phyloP scores from a whole-genome alignment of 1,140 invertebrate species.

The Papilio polyxenes region DNA sequence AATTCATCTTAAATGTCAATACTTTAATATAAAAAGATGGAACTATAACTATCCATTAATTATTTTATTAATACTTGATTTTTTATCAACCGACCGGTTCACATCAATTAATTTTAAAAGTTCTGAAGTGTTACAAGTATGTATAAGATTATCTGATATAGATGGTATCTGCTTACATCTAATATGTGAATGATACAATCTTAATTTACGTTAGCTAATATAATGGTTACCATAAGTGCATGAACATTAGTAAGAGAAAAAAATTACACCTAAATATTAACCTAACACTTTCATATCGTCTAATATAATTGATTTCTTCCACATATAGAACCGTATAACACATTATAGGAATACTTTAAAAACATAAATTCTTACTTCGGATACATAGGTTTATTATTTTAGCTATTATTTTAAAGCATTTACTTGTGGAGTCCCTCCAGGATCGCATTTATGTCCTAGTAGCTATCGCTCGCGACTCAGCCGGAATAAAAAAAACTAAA shows the following conservation, averaged over 20 bases:
- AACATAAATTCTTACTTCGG: no score
- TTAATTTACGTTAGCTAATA: not conserved
- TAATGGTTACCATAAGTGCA: slow-evolving; percentile 28
- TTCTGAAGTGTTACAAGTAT: slow-evolving; percentile 12
- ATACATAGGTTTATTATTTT: no score
- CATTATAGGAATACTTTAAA: no score
- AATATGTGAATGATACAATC: slow-evolving; percentile 22
- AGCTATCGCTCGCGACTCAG: no score
- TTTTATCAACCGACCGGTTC: not conserved
- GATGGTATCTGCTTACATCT: slow-evolving; percentile 6
- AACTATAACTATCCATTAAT: not conserved
- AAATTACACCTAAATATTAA: not conserved
- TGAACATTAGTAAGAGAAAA: not conserved
- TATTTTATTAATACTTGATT: not conserved
- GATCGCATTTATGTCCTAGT: no score
- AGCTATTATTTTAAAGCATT: not conserved
- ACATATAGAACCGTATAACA: no score
- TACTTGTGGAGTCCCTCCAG: not conserved
- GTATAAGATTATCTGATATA: slow-evolving; percentile 10
- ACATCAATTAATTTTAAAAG: slow-evolving; percentile 29
- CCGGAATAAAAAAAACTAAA: no score
- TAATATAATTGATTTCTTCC: not conserved
- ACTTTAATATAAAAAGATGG: slow-evolving; percentile 16
- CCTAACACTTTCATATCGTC: no score
- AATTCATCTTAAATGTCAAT: not conserved